A percentile compares a stretch with the other conserved stretches of the same genome.
Evolutionary conservation across 2,888 invertebrate genomes (phyloP).

Genomic region (Chaetoderma sp.): DNA sequence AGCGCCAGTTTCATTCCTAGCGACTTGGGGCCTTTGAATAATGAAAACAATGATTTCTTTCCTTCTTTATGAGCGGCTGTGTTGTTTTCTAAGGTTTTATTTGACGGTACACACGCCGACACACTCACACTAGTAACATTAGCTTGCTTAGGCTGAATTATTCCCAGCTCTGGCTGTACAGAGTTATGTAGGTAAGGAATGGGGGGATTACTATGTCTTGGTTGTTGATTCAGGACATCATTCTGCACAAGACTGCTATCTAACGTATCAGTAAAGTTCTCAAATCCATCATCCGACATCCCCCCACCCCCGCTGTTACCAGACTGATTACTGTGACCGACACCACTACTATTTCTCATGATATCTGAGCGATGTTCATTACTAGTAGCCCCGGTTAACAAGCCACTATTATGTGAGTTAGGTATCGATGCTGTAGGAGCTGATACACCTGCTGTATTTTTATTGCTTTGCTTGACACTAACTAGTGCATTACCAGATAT

Average conservation of each 20-base stretch:
- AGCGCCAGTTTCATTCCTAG: neutral
- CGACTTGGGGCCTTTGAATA: constrained; percentile 25
- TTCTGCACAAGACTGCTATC: constrained; percentile 70
- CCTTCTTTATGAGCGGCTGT: constrained; percentile 51
- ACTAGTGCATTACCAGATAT: constrained; percentile 69
- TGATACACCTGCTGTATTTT: neutral
- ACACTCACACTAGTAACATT: neutral
- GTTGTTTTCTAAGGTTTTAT: constrained; percentile 32
- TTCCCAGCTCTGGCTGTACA: neutral
- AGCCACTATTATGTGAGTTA: neutral
- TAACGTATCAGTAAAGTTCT: constrained; percentile 60
- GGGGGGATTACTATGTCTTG: neutral
- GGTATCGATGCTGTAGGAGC: neutral
- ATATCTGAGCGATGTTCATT: neutral
- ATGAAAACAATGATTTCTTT: constrained; percentile 36
- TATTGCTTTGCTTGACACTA: constrained; percentile 34
- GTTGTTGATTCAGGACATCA: constrained; percentile 65
- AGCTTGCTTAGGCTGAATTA: neutral
- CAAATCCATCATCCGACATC: constrained; percentile 59
- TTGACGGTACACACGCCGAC: neutral
- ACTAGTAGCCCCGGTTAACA: neutral
- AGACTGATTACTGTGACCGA: constrained; percentile 21
- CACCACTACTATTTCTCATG: constrained; percentile 21
- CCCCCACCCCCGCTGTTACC: no score
- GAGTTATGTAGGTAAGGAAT: neutral